Base-by-base conservation (phyloP, 2,888 invertebrate genomes). In the Drosophila mettleri region DNA sequence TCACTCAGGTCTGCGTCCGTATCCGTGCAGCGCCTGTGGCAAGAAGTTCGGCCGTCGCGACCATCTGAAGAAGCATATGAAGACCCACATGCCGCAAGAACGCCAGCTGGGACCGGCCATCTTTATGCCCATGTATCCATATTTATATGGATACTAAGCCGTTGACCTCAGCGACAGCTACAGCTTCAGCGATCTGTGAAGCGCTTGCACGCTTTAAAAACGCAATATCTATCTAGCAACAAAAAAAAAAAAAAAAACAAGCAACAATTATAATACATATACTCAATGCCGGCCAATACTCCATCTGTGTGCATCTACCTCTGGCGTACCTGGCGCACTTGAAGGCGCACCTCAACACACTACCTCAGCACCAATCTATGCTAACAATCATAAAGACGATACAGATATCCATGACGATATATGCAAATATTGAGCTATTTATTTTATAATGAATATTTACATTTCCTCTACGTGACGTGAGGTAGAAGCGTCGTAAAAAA, bases 21-120 rank as follows among this genome's bases (percentile, higher is more conserved):
- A 96, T 91, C 95, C 96, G 0, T 99, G 98, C 90, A 93, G 94
- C 0, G 95, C 96, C 18, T 99, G 98, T 89, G 97, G 97, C 4
- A 99, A 99, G 93, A 94, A 96, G 70, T 99, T 98, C 90, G 98
- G 98, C 0, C 94, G 98, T 43, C 96, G 98, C 82, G 98, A 99
- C 91, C 98, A 99, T 91, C 93, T 99, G 63, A 98, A 98, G 92
- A 99, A 98, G 88, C 98, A 99, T 90, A 95, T 96, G 64, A 95
- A 97, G 87, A 98, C 98, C 0, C 98, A 98, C 89, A 93, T 92
- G 80, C 91, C 94, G 16, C 94, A 94, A 65, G 94, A 94, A 22
- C 94, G 94, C 70, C 93, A 94, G 64, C 93, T 94, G 93, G 93
- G 94, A 93, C 94, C 94, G 92, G 93, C 94, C 6, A 93, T 94